Base-by-base conservation (phyloP, 2,113 vertebrate genomes). In the Rhinoderma darwinii region DNA sequence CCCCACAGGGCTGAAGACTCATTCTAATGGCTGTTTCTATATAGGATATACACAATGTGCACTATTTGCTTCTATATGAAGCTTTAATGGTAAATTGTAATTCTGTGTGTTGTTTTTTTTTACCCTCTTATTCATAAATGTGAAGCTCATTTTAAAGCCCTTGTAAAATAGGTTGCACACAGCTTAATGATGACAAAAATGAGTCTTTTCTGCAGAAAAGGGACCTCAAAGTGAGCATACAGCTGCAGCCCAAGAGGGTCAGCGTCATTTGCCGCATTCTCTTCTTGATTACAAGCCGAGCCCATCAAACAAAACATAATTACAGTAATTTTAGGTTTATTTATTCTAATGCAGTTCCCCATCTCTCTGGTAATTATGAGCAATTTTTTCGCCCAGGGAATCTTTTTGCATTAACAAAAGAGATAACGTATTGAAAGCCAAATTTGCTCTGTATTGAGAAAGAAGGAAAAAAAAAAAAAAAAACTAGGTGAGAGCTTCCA, bases 271-370 rank as follows among this genome's bases (percentile, higher is more conserved):
- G 95, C 95, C 97, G 97, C 96, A 98, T 99, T 99, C 98, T 99
- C 97, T 96, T 96, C 97, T 98, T 99, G 98, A 99, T 99, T 99
- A 98, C 97, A 97, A 98, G 97, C 96, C 96, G 97, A 98, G 97
- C 96, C 97, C 98, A 99, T 99, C 98, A 99, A 98, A 98, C 97
- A 97, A 96, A 96, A 95, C 96, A 97, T 99, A 99, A 99, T 99
- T 99, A 99, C 97, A 98, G 98, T 99, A 95, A 99, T 99, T 99
- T 98, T 96, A 96, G 96, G 97, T 98, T 99, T 99, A 99, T 99
- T 99, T 99, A 99, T 99, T 99, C 97, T 99, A 99, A 99, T 99
- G 97, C 97, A 98, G 97, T 98, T 99, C 98, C 97, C 97, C 96
- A 99, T 98, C 98, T 98, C 97, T 96, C 95, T 96, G 97, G 97